Percentiles rank a stretch among this genome's conserved stretches.
These are phyloP conservation scores for Lota lota DNA, from an alignment of 2,113 vertebrate genomes.

Conservation along the genomic window DNA sequence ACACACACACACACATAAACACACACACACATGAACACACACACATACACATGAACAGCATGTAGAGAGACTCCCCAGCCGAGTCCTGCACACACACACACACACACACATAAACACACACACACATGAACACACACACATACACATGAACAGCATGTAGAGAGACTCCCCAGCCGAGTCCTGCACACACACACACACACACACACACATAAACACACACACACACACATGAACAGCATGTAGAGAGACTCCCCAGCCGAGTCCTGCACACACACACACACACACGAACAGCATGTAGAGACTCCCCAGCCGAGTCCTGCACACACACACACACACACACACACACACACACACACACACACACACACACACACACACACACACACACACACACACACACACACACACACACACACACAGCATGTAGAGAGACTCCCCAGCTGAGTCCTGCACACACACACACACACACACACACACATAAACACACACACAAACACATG, in stretches of 20 bases:
- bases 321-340: too few species aligned
- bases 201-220: conserved; percentile 4
- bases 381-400: too few species aligned
- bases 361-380: too few species aligned
- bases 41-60: conserved; percentile 57
- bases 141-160: conserved; percentile 95
- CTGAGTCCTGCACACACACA: conserved; percentile 80
- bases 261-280: conserved; percentile 72
- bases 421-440: conserved; percentile 95
- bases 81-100: conserved; percentile 77
- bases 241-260: conserved; percentile 93
- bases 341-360: too few species aligned
- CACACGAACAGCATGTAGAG: conserved; percentile 80
- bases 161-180: conserved; percentile 93
- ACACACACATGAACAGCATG: conserved; percentile 66
- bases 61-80: conserved; percentile 92
- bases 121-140: too few species aligned
- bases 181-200: conserved; percentile 57
- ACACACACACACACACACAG: conserved; percentile 11
- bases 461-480: conserved; percentile 4
- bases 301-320: conserved; percentile 92
- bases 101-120: too few species aligned
- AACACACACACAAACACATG: not conserved
- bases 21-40: conserved; percentile 4
- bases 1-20: conserved; percentile 4